Base-by-base conservation (phyloP, 2,888 invertebrate species). In the Ceriagrion tenellum region DNA sequence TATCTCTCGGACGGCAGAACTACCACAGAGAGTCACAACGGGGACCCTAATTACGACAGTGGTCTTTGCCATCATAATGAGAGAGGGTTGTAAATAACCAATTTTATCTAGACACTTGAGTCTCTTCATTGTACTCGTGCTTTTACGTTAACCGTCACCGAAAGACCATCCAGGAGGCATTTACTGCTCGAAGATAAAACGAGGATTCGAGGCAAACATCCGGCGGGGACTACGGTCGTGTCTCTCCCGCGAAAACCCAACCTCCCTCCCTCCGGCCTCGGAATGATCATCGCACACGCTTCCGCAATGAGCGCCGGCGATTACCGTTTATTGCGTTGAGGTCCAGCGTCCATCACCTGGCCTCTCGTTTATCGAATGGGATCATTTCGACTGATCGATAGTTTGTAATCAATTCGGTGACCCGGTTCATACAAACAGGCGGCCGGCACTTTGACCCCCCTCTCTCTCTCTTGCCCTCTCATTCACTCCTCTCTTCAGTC, bases 401-500 rank as follows among this genome's bases (percentile, higher is more conserved):
- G 93, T 93, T 93, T 93, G 63, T 69, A 93, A 93, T 69, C 93
- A 93, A 74, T 69, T 74, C 93, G 93, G 69, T 69, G 69, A 63
- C 93, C 40, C 35, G 69, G 93, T 47, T 74, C 69, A 74, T 81
- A 40, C 89, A 89, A 55, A 55, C 55, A 89, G 20, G 47, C 35
- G 26, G n/a, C 47, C 4, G 3, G 88, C n/a, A 12, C 55, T n/a
- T 47, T 55, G 23, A n/a, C 55, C 55, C 55, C 55, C 18, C n/a
- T n/a, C 55, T 13, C 47, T 6, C 55, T 20, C n/a, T 89, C 26
- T 55, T 8, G 4, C 55, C 18, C 88, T 59, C 59, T 59, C 59
- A 20, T 18, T 35, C n/a, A 35, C 13, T 20, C 69, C 23, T 69
- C 69, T 47, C 47, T 47, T 47, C 47, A 3, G 59, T 59, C 59